Base-by-base conservation (phyloP, 1,140 invertebrate species). In the Drosophila neocordata region DNA sequence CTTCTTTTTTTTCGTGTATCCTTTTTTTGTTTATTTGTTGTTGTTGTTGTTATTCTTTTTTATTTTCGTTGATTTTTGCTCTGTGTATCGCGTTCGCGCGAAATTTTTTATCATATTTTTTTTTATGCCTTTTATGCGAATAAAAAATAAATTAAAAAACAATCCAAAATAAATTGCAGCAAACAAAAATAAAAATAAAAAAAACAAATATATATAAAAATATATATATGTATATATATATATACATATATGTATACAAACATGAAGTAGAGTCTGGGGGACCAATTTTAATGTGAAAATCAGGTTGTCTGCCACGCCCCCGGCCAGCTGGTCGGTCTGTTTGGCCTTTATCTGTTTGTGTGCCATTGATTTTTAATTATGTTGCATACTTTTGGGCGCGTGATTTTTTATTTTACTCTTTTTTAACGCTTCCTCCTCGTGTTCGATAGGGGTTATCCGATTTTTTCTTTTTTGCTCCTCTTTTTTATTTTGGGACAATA, bases 301-400 rank as follows among this genome's bases (percentile, higher is more conserved):
- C 84, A 80, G 77, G 73, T 77, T 79, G 56, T 60, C 60, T 79
- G 75, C 82, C 78, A 67, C 68, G 63, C 68, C 67, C 59, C 11
- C 18, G 18, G n/a, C 27, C 37, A 38, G 18, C 44, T 48, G 35
- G 59, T 5, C 57, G 13, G 41, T 18, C 27, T 56, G 57, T 56
- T 48, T 65, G 67, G 64, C 68, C 65, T 83, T 82, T 79, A 77
- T 90, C 77, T 75, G 72, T 90, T 90, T 90, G 77, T 90, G 75
- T 90, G 87, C 82, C 88, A 90, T 90, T 90, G 87, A 90, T 90
- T 90, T 90, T 90, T 90, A 90, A 90, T 90, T 90, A 90, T 87
- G 83, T 83, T 88, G 83, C 83, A 83, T 88, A 71, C 83, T 88
- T 83, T 83, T 41, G 65, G 79, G 65, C 63, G 59, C 56, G 48